A percentile compares a stretch with the other conserved stretches of the same genome.
phyloP scores from a whole-genome alignment of 2,797 vertebrate genomes.

The Aphelocoma californica region DNA sequence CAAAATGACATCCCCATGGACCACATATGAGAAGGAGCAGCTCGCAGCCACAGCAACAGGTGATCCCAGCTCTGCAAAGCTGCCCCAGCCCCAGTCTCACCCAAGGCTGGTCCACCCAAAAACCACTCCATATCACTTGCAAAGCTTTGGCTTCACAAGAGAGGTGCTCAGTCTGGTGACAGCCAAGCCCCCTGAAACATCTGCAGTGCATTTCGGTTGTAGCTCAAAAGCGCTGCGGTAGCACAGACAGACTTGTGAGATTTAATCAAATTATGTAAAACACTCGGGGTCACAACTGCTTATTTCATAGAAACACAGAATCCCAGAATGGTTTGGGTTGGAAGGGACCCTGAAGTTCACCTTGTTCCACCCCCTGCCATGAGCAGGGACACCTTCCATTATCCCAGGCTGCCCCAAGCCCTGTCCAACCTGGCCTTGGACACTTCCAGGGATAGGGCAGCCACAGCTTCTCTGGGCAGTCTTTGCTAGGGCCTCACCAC shows the following conservation, averaged over 20 bases:
- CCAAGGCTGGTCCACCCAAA: not conserved
- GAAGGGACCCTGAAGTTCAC: not conserved
- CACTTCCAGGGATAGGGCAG: not conserved
- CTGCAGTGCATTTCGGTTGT: not conserved
- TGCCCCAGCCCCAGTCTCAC: fast-evolving
- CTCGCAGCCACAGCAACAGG: fast-evolving
- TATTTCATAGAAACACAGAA: not conserved
- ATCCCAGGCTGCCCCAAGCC: fast-evolving
- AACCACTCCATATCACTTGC: fast-evolving
- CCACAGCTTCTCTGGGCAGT: fast-evolving
- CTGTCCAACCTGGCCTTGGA: fast-evolving
- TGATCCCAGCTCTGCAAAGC: not conserved
- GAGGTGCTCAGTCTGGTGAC: fast-evolving
- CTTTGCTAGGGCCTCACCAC: fast-evolving
- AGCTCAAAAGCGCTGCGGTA: fast-evolving
- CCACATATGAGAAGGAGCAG: fast-evolving
- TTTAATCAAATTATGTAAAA: not conserved
- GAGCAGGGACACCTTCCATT: not conserved
- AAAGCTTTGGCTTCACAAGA: not conserved
- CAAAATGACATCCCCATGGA: not conserved
- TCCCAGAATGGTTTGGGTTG: not conserved
- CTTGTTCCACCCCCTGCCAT: fast-evolving
- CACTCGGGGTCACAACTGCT: fast-evolving
- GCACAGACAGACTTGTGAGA: not conserved
- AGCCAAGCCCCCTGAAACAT: not conserved